A percentile compares a stretch with the other conserved stretches of the same genome.
Evolutionary conservation across 2,888 invertebrate species (phyloP).

Genomic region (Bellardia pandia): DNA sequence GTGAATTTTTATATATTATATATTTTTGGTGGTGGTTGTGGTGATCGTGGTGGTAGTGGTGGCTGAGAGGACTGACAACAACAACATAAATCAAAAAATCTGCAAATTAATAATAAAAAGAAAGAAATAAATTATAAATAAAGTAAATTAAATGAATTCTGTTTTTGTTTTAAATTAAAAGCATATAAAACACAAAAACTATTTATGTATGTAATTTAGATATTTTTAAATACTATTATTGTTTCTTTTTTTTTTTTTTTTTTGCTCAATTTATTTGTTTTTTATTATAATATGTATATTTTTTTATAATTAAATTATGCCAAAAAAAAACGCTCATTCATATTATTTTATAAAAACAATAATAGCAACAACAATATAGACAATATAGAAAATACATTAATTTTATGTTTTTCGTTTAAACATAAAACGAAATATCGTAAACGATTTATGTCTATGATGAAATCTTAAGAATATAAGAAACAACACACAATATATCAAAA

Average conservation of each 20-base stretch:
- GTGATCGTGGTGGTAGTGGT: slow-evolving; percentile 71
- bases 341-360: not conserved
- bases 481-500: not conserved
- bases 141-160: slow-evolving; percentile 53
- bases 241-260: not conserved
- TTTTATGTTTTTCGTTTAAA: slow-evolving; percentile 33
- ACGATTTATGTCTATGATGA: slow-evolving; percentile 34
- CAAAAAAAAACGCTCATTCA: slow-evolving; percentile 14
- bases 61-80: slow-evolving; percentile 77
- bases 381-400: not conserved
- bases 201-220: slow-evolving; percentile 43
- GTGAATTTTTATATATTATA: slow-evolving; percentile 25
- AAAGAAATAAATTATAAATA: slow-evolving; percentile 72
- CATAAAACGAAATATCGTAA: slow-evolving; percentile 11
- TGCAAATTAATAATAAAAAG: slow-evolving; percentile 78
- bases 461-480: slow-evolving; percentile 15
- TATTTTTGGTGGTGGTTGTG: slow-evolving; percentile 61
- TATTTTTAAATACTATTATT: slow-evolving; percentile 15
- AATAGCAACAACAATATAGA: slow-evolving; percentile 1
- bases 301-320: not conserved
- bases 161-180: slow-evolving; percentile 74
- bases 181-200: slow-evolving; percentile 57
- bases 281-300: not conserved
- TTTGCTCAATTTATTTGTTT: not conserved
- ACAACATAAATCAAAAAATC: slow-evolving; percentile 81